Conservation (phyloP, 2,888 invertebrate species). For the Gandaritis pyraliata region DNA sequence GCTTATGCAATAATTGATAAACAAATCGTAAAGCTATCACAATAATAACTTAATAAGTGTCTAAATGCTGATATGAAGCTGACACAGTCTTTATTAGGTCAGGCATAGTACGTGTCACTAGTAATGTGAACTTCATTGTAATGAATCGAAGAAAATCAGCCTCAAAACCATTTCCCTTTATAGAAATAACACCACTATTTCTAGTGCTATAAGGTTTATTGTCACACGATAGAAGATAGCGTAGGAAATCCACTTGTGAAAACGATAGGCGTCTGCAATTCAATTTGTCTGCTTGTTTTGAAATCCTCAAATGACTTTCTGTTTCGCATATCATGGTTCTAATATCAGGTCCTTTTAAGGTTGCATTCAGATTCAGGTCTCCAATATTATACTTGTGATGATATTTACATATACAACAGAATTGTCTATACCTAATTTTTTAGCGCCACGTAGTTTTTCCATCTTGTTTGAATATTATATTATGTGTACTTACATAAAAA, state of each 20-base stretch:
- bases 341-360: conserved; percentile 22
- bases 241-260: conserved; percentile 12
- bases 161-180: conserved; percentile 12
- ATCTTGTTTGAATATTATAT: too few relatives aligned
- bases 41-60: conserved; percentile 61
- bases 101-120: conserved; percentile 57
- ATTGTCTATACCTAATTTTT: not conserved
- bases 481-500: too few relatives aligned
- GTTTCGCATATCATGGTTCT: conserved; percentile 44
- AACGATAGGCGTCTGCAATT: conserved; percentile 46
- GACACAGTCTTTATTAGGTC: conserved; percentile 67
- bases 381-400: not conserved
- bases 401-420: too few relatives aligned
- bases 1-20: conserved; percentile 50
- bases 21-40: conserved; percentile 58
- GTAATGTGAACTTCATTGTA: conserved; percentile 63
- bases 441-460: not conserved
- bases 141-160: conserved; percentile 38
- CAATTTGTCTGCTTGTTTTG: conserved; percentile 56
- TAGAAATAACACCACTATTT: conserved; percentile 25
- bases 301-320: conserved; percentile 50
- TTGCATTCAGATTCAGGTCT: conserved; percentile 13
- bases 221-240: conserved; percentile 8
- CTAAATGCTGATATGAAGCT: conserved; percentile 64
- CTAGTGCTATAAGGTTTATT: conserved; percentile 7